A percentile compares a stretch with the other conserved stretches of the same genome.
Conservation (phyloP, 2,888 invertebrate genomes). For the Agelastica alni region DNA sequence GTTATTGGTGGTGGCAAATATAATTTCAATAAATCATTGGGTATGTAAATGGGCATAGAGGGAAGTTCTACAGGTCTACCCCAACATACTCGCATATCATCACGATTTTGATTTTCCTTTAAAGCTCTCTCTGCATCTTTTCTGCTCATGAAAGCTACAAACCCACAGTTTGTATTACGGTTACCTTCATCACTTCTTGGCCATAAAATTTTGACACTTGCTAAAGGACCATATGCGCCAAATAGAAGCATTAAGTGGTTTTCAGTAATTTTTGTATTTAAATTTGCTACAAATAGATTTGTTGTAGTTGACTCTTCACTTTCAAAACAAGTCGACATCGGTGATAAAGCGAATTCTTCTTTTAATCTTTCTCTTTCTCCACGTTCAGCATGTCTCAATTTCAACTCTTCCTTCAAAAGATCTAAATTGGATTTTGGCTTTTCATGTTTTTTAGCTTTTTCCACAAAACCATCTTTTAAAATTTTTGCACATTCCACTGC, state of each 20-base stretch:
- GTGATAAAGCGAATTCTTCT: slow-evolving; percentile 24
- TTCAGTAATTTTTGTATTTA: slow-evolving; percentile 93
- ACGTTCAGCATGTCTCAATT: slow-evolving; percentile 91
- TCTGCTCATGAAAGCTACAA: slow-evolving; percentile 99
- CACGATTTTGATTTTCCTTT: slow-evolving; percentile 80
- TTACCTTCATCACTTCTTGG: slow-evolving; percentile 82
- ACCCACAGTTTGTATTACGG: slow-evolving; percentile 86
- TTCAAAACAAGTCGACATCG: slow-evolving; percentile 72
- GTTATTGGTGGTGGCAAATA: slow-evolving; percentile 86
- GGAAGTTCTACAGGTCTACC: slow-evolving; percentile 96
- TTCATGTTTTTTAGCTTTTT: slow-evolving; percentile 66
- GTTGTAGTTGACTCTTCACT: slow-evolving; percentile 90
- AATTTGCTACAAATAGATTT: slow-evolving; percentile 94
- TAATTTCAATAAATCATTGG: slow-evolving; percentile 78
- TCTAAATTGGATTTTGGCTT: slow-evolving; percentile 97
- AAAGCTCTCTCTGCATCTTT: slow-evolving; percentile 93
- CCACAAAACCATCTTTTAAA: slow-evolving; percentile 64
- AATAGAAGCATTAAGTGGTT: slow-evolving; percentile 95
- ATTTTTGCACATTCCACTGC: slow-evolving; percentile 70
- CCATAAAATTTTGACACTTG: slow-evolving; percentile 99
- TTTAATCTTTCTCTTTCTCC: slow-evolving; percentile 65
- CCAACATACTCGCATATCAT: slow-evolving; percentile 95
- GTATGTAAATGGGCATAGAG: slow-evolving; percentile 93
- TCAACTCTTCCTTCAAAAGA: slow-evolving; percentile 94
- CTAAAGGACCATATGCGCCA: slow-evolving; percentile 94